Percentiles rank a stretch among this genome's conserved stretches.
These are phyloP conservation scores for Misgurnus anguillicaudatus DNA, from an alignment of 2,113 vertebrate genomes.

Conservation along the genomic window DNA sequence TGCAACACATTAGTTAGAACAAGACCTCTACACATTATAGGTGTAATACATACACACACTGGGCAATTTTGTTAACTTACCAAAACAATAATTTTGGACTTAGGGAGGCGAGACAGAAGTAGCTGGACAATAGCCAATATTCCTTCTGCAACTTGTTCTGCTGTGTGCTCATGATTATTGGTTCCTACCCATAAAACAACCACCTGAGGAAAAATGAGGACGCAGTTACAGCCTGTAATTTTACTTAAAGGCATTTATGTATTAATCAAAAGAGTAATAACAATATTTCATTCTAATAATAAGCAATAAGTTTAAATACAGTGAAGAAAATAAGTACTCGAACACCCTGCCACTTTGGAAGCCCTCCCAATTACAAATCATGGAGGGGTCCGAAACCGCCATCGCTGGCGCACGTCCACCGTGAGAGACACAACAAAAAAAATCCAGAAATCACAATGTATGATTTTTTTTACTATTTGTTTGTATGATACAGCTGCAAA, in stretches of 20 bases:
- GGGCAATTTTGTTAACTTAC: constrained; percentile 67
- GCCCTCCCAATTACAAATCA: too few species aligned
- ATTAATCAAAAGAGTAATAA: too few species aligned
- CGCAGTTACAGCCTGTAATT: background rate
- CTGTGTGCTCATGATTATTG: constrained; percentile 92
- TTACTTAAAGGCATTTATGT: background rate
- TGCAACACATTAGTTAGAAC: background rate
- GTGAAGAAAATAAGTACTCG: too few species aligned
- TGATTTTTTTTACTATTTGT: too few species aligned
- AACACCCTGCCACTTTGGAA: too few species aligned
- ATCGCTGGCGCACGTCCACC: too few species aligned
- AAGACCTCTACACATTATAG: background rate
- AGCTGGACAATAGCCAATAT: constrained; percentile 87
- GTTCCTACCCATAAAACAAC: constrained; percentile 97
- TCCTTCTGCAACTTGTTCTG: constrained; percentile 92
- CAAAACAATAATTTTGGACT: constrained; percentile 92
- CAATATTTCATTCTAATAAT: too few species aligned
- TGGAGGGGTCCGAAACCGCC: too few species aligned
- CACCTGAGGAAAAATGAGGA: constrained; percentile 72
- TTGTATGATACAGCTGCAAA: too few species aligned
- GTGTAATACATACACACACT: background rate
- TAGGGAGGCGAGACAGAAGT: constrained; percentile 85
- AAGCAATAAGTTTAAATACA: too few species aligned
- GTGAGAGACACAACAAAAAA: too few species aligned
- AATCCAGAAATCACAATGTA: too few species aligned